Evolutionary conservation across 2,888 invertebrate species (phyloP), one percentile per base, ranked within the genome.

Genomic region (Ophion costatus): DNA sequence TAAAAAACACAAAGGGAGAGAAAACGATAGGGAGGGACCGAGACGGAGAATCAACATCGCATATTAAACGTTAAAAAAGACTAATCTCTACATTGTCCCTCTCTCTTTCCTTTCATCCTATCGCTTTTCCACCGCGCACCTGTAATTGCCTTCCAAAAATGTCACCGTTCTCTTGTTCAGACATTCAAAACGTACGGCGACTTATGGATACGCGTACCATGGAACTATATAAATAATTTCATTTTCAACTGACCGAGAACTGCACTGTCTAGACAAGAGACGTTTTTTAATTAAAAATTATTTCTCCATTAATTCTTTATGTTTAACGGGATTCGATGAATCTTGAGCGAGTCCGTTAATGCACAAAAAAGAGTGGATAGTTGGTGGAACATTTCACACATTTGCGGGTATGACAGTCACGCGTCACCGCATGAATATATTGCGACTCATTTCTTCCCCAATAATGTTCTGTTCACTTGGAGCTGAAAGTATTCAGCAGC

Each of bases 11-110:
- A 59, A 61, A 66, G 7, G 51, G 45, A 57, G 56, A 56, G 3
- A 64, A 29, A 64, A 29, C n/a, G 24, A 24, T 17, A 5, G 22
- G n/a, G 24, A 29, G 10, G 24, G 5, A 9, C 45, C 20, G n/a
- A 33, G 14, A 70, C 11, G 33, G 29, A 67, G 45, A 33, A 80
- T 56, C 87, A 79, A 85, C 87, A 87, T 82, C 82, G 90, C 90
- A 91, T 91, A 90, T 91, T 91, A 91, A 91, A 90, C 89, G 87
- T 76, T 76, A 73, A 82, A 74, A 78, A 76, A 84, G 84, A 89
- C 89, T 90, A 91, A 90, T 88, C 88, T 87, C 84, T 74, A 83
- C 80, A 56, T 61, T 66, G 61, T 75, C 63, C 57, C 29, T 22
- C 24, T 61, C 56, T 66, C 24, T 38, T 20, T 9, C 59, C 59